Base-by-base conservation (phyloP, 1,140 invertebrate species). In the Acyrthosiphon pisum region DNA sequence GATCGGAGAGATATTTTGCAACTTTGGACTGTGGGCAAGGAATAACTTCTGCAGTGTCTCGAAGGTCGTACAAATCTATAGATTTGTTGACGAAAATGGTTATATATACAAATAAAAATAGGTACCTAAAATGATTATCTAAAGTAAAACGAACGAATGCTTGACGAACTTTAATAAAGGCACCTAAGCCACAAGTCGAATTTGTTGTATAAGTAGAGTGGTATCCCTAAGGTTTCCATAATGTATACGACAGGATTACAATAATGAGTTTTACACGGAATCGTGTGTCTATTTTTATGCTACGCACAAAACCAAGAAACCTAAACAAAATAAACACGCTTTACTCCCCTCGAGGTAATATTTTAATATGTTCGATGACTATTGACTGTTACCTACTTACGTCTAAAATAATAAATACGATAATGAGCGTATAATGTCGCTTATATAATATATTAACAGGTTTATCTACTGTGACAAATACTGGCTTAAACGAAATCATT, bases 261-360 rank as follows among this genome's bases (percentile, higher is more conserved):
- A 88, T 50, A 88, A 88, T 88, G n/a, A 22, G 48, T 50, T 20
- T 88, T 88, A 88, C 41, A 50, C 22, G 44, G 48, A 88, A 88
- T 46, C 6, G 6, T 30, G 23, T n/a, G 86, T 87, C 30, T 48
- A 41, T 30, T 84, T 87, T 87, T 14, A 48, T 48, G 44, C 41
- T n/a, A 86, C 4, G 6, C 18, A 23, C 37, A 30, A 48, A 20
- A 48, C 30, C 30, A 48, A 48, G 86, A 87, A 87, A 48, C 86
- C 44, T 87, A 87, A n/a, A 87, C 30, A 87, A 48, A 87, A 87
- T 14, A 48, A 84, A 84, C 23, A 41, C 9, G 20, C 8, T n/a
- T 37, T 37, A n/a, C 30, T 87, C 30, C 18, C 44, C 14, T 48
- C n/a, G 1, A n/a, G 48, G 41, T 87, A 87, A 87, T 41, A 41